Evolutionary conservation across 2,113 vertebrate species (phyloP), one percentile per base, ranked within the genome.

Genomic region (Scytalopus superciliaris): DNA sequence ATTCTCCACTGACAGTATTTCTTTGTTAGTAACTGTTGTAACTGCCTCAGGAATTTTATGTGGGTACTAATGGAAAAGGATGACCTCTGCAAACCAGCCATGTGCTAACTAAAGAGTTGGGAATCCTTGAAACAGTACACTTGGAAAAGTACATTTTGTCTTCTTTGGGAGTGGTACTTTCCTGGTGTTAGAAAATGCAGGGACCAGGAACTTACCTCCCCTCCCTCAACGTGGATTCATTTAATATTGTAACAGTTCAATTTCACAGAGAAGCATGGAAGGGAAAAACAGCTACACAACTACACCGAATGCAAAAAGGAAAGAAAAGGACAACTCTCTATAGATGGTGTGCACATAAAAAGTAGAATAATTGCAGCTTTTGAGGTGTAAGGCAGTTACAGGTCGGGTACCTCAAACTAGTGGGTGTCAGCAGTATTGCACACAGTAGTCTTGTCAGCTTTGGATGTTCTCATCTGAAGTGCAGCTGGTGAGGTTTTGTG

Each of bases 401-500:
- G 31, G 19, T 55, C 9, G 69, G 37, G 15, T 74, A 56, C 55
- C 49, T 76, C 42, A 69, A 21, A 74, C 8, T 27, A 42, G 1
- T 55, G 45, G 35, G 7, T 40, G 31, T 7, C 79, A 62, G 35
- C 70, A 76, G 30, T 23, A 2, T 37, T 73, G 31, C 31, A 13
- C 40, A 5, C 33, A 68, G 52, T 9, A n/a, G 27, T 47, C 42
- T 53, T 77, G 40, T 24, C 42, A 62, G 19, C 35, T 91, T 49
- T 30, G 53, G 6, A 23, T 84, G 37, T 31, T 91, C 35, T 70
- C 19, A 22, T 75, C 40, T 90, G 33, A 89, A 89, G 60, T n/a
- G 42, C 80, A 75, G 56, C 77, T 90, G 74, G 47, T 75, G 62
- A 66, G 56, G 62, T 56, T 79, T 67, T 62, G 72, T 84, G 81